Evolutionary conservation across 2,113 vertebrate genomes (phyloP).

Genomic region (Corythoichthys haematopterus): DNA sequence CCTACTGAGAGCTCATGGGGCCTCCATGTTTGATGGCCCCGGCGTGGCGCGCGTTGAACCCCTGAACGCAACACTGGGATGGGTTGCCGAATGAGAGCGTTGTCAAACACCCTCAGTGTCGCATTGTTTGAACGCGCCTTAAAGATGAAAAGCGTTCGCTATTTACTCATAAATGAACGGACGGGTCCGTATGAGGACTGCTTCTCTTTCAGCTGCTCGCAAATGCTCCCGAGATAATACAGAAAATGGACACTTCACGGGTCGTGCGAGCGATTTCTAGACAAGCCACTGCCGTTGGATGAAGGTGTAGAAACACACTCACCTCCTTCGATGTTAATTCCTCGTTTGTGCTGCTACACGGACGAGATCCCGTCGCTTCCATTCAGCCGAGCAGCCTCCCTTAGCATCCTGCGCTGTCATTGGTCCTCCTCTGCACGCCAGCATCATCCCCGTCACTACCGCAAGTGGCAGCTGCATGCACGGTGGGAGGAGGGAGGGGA

Average conservation of each 20-base stretch:
- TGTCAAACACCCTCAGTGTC: conserved; percentile 28
- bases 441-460: conserved; percentile 57
- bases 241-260: not conserved
- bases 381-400: conserved; percentile 65
- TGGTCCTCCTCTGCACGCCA: conserved; percentile 65
- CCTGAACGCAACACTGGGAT: conserved; percentile 30
- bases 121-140: conserved; percentile 3
- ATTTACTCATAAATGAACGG: conserved; percentile 21
- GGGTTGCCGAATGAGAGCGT: conserved; percentile 17
- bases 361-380: conserved; percentile 69
- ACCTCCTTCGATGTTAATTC: conserved; percentile 67
- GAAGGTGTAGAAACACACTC: conserved; percentile 4
- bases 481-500: conserved; percentile 40
- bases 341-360: conserved; percentile 56
- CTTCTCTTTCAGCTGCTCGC: not conserved
- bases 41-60: conserved; percentile 38
- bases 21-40: conserved; percentile 46
- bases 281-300: not conserved
- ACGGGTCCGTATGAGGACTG: not conserved
- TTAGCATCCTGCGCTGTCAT: conserved; percentile 72
- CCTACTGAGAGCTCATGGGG: conserved; percentile 45
- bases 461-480: conserved; percentile 48
- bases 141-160: conserved; percentile 21
- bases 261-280: not conserved
- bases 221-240: conserved; percentile 8